Evolutionary conservation across 2,888 invertebrate genomes (phyloP), one percentile per base, ranked within the genome.

Genomic region (Dasysyrphus tricinctus): DNA sequence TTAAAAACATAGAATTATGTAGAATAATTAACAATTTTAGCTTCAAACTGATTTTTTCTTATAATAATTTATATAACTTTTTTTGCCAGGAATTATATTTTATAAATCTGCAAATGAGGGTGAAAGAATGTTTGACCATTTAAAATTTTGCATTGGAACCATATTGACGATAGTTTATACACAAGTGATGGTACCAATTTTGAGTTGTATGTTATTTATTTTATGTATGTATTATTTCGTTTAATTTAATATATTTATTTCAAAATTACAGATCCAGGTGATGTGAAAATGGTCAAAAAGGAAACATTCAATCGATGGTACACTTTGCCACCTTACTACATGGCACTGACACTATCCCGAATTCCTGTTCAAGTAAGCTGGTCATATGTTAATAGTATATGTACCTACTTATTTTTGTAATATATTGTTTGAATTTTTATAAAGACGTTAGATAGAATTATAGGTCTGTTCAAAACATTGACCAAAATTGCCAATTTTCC

Each of bases 271-370:
- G 95, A 94, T 93, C 95, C 95, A 0, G 93, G 93, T 90, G 95
- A 95, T 93, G 95, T 95, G 0, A 95, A 95, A 90, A 92, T 95
- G 61, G 94, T 95, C 0, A 95, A 95, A 89, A 95, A 95, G 89
- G 95, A 95, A 90, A 94, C 95, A 81, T 95, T 95, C 90, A 95
- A 95, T 91, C 93, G 95, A 69, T 95, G 95, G 95, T 95, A 95
- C 90, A 93, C 94, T 7, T 90, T 95, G 8, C 93, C 93, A 0
- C 95, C 95, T 0, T 95, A 95, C 91, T 95, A 95, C 89, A 92
- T 94, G 42, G 95, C 95, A 0, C 88, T 95, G 14, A 95, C 94
- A 0, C 91, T 95, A 0, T 95, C 95, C 11, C 94, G 95, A 81
- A 89, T 95, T 70, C 95, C 95, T 0, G 91, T 94, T 0, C 93